Evolutionary conservation across 2,113 vertebrate genomes (phyloP).

Genomic region (Ranitomeya imitator): DNA sequence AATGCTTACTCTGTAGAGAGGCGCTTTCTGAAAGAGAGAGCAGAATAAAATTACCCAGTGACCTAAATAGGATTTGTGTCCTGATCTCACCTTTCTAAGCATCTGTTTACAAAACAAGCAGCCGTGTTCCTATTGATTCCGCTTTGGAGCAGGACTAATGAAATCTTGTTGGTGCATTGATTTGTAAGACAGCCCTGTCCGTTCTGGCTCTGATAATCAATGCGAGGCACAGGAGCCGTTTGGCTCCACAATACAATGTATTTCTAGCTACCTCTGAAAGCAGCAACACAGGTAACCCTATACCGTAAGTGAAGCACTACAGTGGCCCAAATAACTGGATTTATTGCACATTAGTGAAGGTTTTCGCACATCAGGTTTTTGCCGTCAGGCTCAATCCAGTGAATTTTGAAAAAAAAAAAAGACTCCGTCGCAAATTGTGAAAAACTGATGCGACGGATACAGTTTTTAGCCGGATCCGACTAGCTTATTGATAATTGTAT

Average conservation of each 20-base stretch:
- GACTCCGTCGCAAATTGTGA: too few species aligned
- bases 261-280: background rate
- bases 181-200: constrained; percentile 47
- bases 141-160: constrained; percentile 35
- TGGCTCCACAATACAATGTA: background rate
- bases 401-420: too few species aligned
- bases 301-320: too few species aligned
- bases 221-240: background rate
- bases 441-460: too few species aligned
- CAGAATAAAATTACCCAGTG: constrained; percentile 66
- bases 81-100: constrained; percentile 65
- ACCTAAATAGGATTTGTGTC: constrained; percentile 65
- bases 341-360: too few species aligned
- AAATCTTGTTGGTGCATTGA: constrained; percentile 52
- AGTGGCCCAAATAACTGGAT: too few species aligned
- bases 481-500: too few species aligned
- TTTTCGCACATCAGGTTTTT: too few species aligned
- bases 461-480: too few species aligned
- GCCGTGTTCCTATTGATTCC: constrained; percentile 41
- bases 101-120: constrained; percentile 51
- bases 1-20: constrained; percentile 58
- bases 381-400: too few species aligned
- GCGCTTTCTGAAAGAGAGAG: constrained; percentile 12
- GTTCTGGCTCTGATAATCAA: constrained; percentile 37
- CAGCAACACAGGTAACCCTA: too few species aligned